phyloP scores from a whole-genome alignment of 2,888 invertebrate species.

The Ephialtes manifestator region DNA sequence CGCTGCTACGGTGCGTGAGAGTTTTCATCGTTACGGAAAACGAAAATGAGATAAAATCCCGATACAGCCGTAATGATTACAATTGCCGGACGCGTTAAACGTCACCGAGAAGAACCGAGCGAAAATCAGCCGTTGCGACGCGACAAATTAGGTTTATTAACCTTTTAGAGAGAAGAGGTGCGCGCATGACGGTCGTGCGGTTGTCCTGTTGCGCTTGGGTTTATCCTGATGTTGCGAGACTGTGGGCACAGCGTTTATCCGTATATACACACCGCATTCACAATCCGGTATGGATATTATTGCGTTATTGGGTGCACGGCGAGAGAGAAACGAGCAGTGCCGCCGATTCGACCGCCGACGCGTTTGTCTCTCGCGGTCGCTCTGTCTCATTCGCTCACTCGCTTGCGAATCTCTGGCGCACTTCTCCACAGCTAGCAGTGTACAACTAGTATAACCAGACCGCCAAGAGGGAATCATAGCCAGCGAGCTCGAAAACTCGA shows the following conservation, averaged over 20 bases:
- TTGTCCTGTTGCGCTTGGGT: not conserved
- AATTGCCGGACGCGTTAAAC: slow-evolving; percentile 1
- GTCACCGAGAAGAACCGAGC: not conserved
- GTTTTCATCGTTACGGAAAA: slow-evolving; percentile 67
- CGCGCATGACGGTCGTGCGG: slow-evolving; percentile 62
- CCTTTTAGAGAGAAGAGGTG: slow-evolving; percentile 68
- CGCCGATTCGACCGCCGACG: slow-evolving; percentile 48
- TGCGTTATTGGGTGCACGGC: slow-evolving; percentile 55
- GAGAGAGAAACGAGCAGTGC: not conserved
- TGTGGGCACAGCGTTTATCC: slow-evolving; percentile 30
- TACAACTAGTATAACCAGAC: slow-evolving; percentile 16
- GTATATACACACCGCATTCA: slow-evolving; percentile 36
- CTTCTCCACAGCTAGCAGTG: slow-evolving; percentile 4
- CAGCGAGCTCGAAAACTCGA: slow-evolving; percentile 41
- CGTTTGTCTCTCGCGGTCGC: slow-evolving; percentile 52
- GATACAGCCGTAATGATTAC: not conserved
- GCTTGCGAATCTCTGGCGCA: slow-evolving; percentile 42
- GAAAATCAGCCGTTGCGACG: slow-evolving; percentile 51
- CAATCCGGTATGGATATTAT: slow-evolving; percentile 57
- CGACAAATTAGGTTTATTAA: slow-evolving; percentile 76
- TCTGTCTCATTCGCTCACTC: not conserved
- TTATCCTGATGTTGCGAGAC: not conserved
- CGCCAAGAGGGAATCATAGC: slow-evolving; percentile 26
- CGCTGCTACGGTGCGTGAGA: slow-evolving; percentile 62
- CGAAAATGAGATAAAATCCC: slow-evolving; percentile 1